phyloP scores from a whole-genome alignment of 2,888 invertebrate species.

The Thereva nobilitata region DNA sequence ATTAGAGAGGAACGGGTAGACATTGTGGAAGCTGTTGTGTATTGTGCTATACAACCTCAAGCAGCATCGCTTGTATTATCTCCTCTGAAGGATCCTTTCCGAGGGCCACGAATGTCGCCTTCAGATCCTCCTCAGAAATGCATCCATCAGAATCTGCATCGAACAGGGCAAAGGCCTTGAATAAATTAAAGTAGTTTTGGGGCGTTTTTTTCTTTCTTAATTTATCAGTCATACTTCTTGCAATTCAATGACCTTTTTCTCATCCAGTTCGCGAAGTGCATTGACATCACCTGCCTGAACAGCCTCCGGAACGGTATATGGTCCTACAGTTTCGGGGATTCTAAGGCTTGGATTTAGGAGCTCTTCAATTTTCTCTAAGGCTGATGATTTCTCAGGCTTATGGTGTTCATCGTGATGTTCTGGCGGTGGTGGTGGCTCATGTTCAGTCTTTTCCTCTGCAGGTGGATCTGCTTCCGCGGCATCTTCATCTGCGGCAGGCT shows the following conservation, averaged over 20 bases:
- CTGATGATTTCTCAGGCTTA: constrained; percentile 51
- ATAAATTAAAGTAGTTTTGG: constrained; percentile 14
- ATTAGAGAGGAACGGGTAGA: constrained; percentile 10
- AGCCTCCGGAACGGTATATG: constrained; percentile 53
- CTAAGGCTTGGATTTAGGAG: constrained; percentile 56
- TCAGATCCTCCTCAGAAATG: constrained; percentile 67
- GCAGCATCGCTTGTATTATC: constrained; percentile 65
- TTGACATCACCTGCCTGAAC: constrained; percentile 56
- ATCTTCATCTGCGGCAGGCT: background rate
- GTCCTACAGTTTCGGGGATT: constrained; percentile 52
- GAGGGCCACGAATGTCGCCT: constrained; percentile 65
- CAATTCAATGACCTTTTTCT: constrained; percentile 66
- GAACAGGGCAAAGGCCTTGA: constrained; percentile 67
- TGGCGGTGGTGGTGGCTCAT: constrained; percentile 36
- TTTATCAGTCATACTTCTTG: constrained; percentile 62
- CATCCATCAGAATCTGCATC: constrained; percentile 69
- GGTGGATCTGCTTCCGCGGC: background rate
- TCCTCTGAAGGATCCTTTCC: constrained; percentile 65
- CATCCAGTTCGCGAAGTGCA: constrained; percentile 64
- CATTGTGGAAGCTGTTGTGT: background rate
- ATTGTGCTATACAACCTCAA: constrained; percentile 60
- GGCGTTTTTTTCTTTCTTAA: background rate
- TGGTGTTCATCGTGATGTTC: constrained; percentile 46
- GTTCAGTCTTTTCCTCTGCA: constrained; percentile 1
- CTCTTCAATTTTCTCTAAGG: constrained; percentile 55